A percentile compares a stretch with the other conserved stretches of the same genome.
Evolutionary conservation across 1,140 invertebrate species (phyloP).

Genomic region (Drosophila ambigua): DNA sequence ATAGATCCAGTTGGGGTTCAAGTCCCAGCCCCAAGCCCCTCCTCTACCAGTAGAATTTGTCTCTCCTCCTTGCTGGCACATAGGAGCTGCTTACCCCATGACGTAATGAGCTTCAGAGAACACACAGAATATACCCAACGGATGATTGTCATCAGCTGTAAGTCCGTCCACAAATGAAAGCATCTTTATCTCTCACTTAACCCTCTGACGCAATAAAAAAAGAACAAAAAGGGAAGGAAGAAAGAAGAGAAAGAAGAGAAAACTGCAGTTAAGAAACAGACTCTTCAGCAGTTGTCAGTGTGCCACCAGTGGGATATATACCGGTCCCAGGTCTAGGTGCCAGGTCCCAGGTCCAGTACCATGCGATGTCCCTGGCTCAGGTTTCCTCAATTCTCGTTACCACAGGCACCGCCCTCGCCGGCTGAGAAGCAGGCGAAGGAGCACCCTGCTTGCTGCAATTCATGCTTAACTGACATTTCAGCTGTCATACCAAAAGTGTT

Average conservation of each 20-base stretch:
- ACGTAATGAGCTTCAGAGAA: slow-evolving; percentile 29
- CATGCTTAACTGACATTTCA: slow-evolving; percentile 79
- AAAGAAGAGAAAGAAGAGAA: slow-evolving; percentile 1
- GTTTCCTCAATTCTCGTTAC: slow-evolving; percentile 52
- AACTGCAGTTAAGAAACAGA: slow-evolving; percentile 41
- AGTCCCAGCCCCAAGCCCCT: not conserved
- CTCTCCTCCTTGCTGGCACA: not conserved
- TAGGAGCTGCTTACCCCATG: not conserved
- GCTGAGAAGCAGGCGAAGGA: too few relatives aligned
- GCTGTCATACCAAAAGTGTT: slow-evolving; percentile 79
- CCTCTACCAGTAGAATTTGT: not conserved
- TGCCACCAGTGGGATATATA: slow-evolving; percentile 4
- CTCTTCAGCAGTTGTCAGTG: slow-evolving; percentile 49
- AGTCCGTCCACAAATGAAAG: slow-evolving; percentile 14
- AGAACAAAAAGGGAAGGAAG: not conserved
- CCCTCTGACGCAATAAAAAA: slow-evolving; percentile 26
- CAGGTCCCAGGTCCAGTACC: too few relatives aligned
- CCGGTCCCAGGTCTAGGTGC: not conserved
- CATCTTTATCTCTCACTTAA: slow-evolving; percentile 54
- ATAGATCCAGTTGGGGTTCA: slow-evolving; percentile 12
- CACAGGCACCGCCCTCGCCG: not conserved
- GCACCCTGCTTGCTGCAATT: slow-evolving; percentile 42
- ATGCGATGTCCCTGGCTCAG: not conserved
- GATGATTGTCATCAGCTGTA: slow-evolving; percentile 35
- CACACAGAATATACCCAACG: slow-evolving; percentile 8